These are phyloP conservation scores for Spondyliosoma cantharus DNA, from an alignment of 2,797 vertebrate genomes.

Conservation along the genomic window DNA sequence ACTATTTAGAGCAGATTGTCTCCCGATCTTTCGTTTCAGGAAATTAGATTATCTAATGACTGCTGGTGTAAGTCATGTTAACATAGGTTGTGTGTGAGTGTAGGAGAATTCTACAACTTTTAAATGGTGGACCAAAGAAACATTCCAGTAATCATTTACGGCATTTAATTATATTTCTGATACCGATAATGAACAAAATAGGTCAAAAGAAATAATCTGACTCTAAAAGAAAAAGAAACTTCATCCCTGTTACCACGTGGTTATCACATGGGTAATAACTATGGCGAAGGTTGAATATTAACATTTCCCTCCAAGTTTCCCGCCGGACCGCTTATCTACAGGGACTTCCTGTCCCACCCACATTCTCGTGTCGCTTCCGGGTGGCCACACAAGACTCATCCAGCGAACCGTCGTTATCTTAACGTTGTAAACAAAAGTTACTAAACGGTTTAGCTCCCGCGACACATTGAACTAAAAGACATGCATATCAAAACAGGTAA, in stretches of 20 bases:
- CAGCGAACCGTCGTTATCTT: slow-evolving; percentile 59
- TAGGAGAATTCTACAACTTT: too few relatives aligned
- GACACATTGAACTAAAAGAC: slow-evolving; percentile 65
- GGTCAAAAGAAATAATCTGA: background rate
- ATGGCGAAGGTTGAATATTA: background rate
- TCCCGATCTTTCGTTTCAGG: background rate
- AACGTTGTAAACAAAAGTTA: slow-evolving; percentile 79
- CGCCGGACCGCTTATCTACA: slow-evolving; percentile 69
- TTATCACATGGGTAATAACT: background rate
- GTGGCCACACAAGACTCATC: slow-evolving; percentile 66
- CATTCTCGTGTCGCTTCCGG: slow-evolving; percentile 79
- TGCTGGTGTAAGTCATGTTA: background rate
- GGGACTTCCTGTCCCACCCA: slow-evolving; percentile 76
- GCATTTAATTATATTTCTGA: background rate
- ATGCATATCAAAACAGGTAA: slow-evolving; percentile 89
- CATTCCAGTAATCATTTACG: too few relatives aligned
- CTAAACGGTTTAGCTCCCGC: slow-evolving; percentile 61
- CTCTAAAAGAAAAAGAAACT: background rate
- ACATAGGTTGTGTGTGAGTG: background rate
- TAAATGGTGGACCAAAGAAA: background rate
- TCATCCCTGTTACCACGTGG: slow-evolving; percentile 7
- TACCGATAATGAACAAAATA: background rate
- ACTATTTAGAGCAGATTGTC: background rate
- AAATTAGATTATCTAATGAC: background rate
- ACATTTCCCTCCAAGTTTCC: slow-evolving; percentile 61